phyloP scores from a whole-genome alignment of 2,113 vertebrate species.

The Bucco capensis region DNA sequence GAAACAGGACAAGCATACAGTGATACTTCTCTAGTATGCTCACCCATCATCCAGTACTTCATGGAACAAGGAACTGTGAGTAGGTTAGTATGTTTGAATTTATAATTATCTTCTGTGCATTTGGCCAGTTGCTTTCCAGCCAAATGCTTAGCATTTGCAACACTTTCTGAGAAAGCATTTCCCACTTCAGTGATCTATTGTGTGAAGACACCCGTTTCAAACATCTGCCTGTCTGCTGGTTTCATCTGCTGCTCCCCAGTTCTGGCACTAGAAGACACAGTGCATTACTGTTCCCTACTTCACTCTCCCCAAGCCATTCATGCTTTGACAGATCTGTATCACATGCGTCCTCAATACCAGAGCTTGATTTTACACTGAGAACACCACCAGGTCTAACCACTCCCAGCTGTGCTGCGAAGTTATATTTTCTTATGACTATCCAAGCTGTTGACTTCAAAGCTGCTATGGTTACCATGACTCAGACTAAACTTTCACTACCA shows the following conservation, averaged over 20 bases:
- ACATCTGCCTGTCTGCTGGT: background rate
- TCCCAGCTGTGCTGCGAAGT: background rate
- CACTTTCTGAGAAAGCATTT: background rate
- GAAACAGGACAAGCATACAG: background rate
- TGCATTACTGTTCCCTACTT: background rate
- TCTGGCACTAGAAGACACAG: background rate
- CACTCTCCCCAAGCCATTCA: background rate
- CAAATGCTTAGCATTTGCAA: background rate
- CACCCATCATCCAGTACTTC: background rate
- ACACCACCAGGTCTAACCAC: background rate
- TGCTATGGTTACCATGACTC: background rate
- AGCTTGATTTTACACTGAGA: background rate
- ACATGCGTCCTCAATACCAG: background rate
- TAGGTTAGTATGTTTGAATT: background rate
- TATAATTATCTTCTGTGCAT: background rate
- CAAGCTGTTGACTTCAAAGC: background rate
- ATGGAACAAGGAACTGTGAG: background rate
- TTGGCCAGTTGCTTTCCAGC: background rate
- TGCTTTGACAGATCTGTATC: background rate
- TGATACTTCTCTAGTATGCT: background rate
- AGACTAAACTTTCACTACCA: background rate
- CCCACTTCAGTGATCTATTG: background rate
- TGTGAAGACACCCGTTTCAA: background rate
- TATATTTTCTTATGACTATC: background rate
- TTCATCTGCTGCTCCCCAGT: background rate